phyloP scores from a whole-genome alignment of 1,140 invertebrate species.

The Daktulosphaira vitifoliae region DNA sequence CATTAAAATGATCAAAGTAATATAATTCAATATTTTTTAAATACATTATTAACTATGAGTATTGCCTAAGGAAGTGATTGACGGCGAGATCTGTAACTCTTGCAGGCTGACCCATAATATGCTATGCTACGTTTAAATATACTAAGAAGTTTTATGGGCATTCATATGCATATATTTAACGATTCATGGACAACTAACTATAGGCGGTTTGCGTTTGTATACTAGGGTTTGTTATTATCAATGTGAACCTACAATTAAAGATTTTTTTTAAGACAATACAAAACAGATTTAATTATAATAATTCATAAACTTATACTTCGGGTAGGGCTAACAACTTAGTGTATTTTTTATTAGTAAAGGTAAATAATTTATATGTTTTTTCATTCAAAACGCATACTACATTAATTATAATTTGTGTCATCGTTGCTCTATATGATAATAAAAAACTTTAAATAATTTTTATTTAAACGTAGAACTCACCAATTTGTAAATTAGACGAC shows the following conservation, averaged over 20 bases:
- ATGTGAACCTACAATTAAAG: slow-evolving; percentile 30
- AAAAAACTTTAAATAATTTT: too few species aligned
- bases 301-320: not conserved
- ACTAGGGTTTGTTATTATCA: slow-evolving; percentile 20
- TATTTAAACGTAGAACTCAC: too few species aligned
- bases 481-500: too few species aligned
- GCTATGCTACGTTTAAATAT: slow-evolving; percentile 10
- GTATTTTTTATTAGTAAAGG: not conserved
- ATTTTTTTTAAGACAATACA: slow-evolving; percentile 23
- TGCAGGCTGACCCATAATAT: slow-evolving; percentile 19
- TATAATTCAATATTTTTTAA: too few species aligned
- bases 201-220: slow-evolving; percentile 13
- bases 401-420: too few species aligned
- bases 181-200: slow-evolving; percentile 22
- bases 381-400: not conserved
- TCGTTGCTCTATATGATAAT: not conserved
- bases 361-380: slow-evolving; percentile 8
- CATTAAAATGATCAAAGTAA: too few species aligned
- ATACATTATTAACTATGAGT: too few species aligned
- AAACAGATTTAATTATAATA: slow-evolving; percentile 30
- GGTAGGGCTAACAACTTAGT: slow-evolving; percentile 16
- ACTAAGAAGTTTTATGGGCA: not conserved
- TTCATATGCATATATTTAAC: slow-evolving; percentile 29
- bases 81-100: slow-evolving; percentile 11
- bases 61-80: not conserved